These are phyloP conservation scores for Dryadula phaetusa DNA, from an alignment of 2,888 invertebrate species.

Conservation along the genomic window DNA sequence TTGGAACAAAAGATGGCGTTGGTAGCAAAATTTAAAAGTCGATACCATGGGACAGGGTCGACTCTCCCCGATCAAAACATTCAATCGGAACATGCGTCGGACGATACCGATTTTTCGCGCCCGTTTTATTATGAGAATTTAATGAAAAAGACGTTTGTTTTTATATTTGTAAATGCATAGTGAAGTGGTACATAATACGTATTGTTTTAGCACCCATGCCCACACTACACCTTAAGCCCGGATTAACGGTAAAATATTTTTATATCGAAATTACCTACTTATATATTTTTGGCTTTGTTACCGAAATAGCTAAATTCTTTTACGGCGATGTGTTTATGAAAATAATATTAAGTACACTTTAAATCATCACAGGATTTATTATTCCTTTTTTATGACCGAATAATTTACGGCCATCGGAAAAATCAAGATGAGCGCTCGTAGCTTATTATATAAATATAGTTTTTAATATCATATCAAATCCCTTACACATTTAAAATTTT, in stretches of 20 bases:
- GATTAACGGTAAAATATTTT: slow-evolving; percentile 74
- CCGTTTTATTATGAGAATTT: slow-evolving; percentile 60
- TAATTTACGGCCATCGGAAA: slow-evolving; percentile 17
- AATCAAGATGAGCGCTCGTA: slow-evolving; percentile 12
- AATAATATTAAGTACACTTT: slow-evolving; percentile 16
- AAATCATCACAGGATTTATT: slow-evolving; percentile 25
- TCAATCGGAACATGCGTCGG: slow-evolving; percentile 69
- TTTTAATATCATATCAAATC: not conserved
- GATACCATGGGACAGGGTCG: slow-evolving; percentile 55
- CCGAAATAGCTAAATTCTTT: slow-evolving; percentile 56
- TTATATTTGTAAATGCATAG: slow-evolving; percentile 61
- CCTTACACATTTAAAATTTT: not conserved
- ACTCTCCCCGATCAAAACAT: slow-evolving; percentile 69
- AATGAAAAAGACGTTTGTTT: slow-evolving; percentile 51
- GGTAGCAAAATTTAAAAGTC: slow-evolving; percentile 45
- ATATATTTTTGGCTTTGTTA: slow-evolving; percentile 59
- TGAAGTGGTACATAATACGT: slow-evolving; percentile 61
- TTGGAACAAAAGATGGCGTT: slow-evolving; percentile 51
- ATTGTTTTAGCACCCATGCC: slow-evolving; percentile 67
- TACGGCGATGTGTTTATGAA: slow-evolving; percentile 26
- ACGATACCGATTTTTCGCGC: slow-evolving; percentile 70
- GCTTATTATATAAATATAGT: slow-evolving; percentile 13
- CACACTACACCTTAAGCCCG: slow-evolving; percentile 79
- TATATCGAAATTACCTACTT: slow-evolving; percentile 45
- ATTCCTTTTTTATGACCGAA: slow-evolving; percentile 8